Evolutionary conservation across 2,797 vertebrate genomes (phyloP).

Genomic region (Pitangus sulphuratus): DNA sequence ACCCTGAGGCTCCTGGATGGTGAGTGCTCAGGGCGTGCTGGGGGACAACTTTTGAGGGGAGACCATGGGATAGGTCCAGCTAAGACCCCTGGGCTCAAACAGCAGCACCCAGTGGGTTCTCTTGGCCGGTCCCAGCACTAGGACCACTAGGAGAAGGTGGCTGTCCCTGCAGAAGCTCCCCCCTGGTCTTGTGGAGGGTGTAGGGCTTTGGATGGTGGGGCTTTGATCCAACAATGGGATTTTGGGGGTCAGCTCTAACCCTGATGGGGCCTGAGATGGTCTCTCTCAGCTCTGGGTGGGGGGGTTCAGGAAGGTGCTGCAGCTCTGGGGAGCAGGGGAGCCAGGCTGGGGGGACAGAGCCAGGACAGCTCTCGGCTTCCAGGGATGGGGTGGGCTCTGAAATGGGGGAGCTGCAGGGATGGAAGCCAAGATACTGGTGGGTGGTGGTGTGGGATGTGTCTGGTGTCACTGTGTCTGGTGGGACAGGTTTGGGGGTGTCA

Average conservation of each 20-base stretch:
- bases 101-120: background rate
- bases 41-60: fast-evolving
- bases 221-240: background rate
- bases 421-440: background rate
- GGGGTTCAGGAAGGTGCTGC: background rate
- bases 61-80: background rate
- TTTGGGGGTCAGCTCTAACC: background rate
- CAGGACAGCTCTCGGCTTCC: background rate
- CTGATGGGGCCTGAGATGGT: fast-evolving
- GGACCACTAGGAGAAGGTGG: background rate
- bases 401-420: background rate
- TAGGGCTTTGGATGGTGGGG: background rate
- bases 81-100: background rate
- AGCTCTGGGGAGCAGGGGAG: background rate
- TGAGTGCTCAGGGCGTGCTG: background rate
- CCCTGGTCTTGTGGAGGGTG: fast-evolving
- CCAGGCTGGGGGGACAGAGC: background rate
- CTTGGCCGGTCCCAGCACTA: background rate
- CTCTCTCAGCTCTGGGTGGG: fast-evolving
- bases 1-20: slow-evolving; percentile 34
- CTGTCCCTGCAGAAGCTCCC: background rate
- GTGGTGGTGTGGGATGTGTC: background rate
- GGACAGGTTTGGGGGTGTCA: too few species aligned
- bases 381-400: background rate
- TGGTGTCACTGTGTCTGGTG: background rate